phyloP scores from a whole-genome alignment of 2,888 invertebrate species.

The Iselma pallidipennis region DNA sequence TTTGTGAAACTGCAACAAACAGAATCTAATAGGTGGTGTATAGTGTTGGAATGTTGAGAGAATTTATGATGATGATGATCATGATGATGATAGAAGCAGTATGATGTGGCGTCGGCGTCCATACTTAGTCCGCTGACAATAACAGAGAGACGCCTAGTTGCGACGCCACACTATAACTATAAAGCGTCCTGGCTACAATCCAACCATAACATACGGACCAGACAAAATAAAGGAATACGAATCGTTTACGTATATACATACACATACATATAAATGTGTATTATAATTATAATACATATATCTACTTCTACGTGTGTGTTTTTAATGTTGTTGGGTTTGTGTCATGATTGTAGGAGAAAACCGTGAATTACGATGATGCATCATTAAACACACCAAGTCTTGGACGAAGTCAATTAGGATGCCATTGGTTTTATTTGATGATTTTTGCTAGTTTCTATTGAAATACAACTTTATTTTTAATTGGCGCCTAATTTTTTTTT shows the following conservation, averaged over 20 bases:
- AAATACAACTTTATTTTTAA: too few species aligned
- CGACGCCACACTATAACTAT: constrained; percentile 34
- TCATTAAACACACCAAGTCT: background rate
- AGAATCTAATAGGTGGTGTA: background rate
- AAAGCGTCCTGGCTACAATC: constrained; percentile 42
- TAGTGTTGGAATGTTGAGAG: background rate
- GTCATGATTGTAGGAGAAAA: background rate
- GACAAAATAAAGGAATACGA: constrained; percentile 41
- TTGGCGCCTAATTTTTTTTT: background rate
- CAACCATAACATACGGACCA: constrained; percentile 47
- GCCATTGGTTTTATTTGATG: background rate
- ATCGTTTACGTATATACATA: too few species aligned
- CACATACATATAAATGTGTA: background rate
- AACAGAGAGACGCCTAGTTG: constrained; percentile 38
- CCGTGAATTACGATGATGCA: background rate
- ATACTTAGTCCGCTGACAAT: constrained; percentile 37
- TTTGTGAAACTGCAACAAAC: too few species aligned
- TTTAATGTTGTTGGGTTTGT: background rate
- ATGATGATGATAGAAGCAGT: constrained; percentile 25
- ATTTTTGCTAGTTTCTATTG: too few species aligned
- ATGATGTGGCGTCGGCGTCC: constrained; percentile 30
- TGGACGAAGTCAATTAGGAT: too few species aligned
- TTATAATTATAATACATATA: background rate
- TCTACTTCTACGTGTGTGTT: background rate
- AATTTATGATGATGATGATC: too few species aligned